Conservation (phyloP, 1,140 invertebrate genomes). For the Cydia splendana region DNA sequence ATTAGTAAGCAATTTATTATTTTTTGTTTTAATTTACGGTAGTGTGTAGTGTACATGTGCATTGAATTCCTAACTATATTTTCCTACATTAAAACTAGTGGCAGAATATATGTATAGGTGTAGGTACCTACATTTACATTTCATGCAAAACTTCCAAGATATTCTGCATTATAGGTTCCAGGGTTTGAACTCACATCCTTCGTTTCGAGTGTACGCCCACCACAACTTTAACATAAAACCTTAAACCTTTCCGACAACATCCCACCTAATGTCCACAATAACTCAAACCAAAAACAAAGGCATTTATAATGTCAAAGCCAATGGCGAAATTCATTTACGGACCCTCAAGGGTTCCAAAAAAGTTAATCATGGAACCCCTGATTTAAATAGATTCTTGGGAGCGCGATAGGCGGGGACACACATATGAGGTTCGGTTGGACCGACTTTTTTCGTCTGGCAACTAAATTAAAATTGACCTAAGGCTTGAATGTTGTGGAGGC, state of each 20-base stretch:
- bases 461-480: constrained; percentile 65
- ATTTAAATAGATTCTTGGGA: constrained; percentile 69
- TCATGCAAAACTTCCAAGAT: too few species aligned
- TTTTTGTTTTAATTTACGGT: too few species aligned
- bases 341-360: constrained; percentile 47
- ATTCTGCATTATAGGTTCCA: too few species aligned
- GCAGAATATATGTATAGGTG: too few species aligned
- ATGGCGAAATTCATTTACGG: constrained; percentile 52
- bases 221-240: neutral
- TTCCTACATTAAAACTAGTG: too few species aligned
- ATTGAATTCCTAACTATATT: too few species aligned
- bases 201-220: too few species aligned
- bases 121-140: too few species aligned
- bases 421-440: constrained; percentile 59
- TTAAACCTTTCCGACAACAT: neutral
- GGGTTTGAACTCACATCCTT: too few species aligned
- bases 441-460: constrained; percentile 69
- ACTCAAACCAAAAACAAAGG: constrained; percentile 43
- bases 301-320: constrained; percentile 42
- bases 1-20: too few species aligned
- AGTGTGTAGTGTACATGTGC: too few species aligned
- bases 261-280: constrained; percentile 36
- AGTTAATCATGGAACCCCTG: constrained; percentile 61
- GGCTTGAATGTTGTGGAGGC: constrained; percentile 32
- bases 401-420: constrained; percentile 64